A percentile compares a stretch with the other conserved stretches of the same genome.
Conservation (phyloP, 2,888 invertebrate genomes). For the Drosophila affinis region DNA sequence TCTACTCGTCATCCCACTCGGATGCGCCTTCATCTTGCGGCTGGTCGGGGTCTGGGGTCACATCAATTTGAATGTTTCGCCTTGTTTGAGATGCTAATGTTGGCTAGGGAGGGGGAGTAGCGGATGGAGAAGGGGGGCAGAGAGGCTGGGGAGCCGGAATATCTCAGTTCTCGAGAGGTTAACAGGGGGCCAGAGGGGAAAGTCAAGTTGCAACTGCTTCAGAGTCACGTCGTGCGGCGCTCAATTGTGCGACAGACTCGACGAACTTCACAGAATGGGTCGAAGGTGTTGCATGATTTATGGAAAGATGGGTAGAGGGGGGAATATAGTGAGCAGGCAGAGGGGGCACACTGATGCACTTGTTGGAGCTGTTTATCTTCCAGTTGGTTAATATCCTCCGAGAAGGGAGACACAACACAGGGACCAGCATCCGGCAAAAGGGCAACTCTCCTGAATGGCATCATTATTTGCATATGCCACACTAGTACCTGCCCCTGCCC, state of each 20-base stretch:
- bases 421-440: constrained; percentile 3
- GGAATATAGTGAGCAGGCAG: background rate
- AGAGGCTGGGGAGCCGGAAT: constrained; percentile 24
- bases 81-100: constrained; percentile 60
- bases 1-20: background rate
- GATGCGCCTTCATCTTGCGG: constrained; percentile 11
- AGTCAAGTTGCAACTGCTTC: constrained; percentile 38
- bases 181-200: constrained; percentile 15
- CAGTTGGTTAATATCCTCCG: constrained; percentile 33
- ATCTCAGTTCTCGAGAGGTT: constrained; percentile 38
- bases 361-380: constrained; percentile 37
- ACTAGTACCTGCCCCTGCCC: background rate
- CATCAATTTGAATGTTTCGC: constrained; percentile 58
- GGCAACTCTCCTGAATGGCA: constrained; percentile 13
- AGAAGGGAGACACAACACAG: constrained; percentile 11
- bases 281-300: constrained; percentile 51
- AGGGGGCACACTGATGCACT: constrained; percentile 27
- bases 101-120: background rate
- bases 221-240: constrained; percentile 43
- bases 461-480: constrained; percentile 34
- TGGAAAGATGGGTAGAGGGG: constrained; percentile 14
- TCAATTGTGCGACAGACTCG: constrained; percentile 42
- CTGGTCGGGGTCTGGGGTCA: constrained; percentile 28
- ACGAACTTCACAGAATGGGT: constrained; percentile 16
- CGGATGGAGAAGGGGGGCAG: background rate